Evolutionary conservation across 1,140 invertebrate species (phyloP).

Genomic region (Mylabris phalerata): DNA sequence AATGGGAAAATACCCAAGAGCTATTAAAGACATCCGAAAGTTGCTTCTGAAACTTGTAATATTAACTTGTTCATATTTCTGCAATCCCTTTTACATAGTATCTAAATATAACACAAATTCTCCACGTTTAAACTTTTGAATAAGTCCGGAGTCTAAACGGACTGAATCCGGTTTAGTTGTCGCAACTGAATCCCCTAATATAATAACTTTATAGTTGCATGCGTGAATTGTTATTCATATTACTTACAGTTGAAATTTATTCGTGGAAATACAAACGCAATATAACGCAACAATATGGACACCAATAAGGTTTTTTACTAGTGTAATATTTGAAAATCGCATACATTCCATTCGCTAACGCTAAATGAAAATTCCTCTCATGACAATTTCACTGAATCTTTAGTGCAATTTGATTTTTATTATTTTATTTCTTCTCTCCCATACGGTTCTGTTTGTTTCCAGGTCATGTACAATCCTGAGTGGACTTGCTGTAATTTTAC

Average conservation of each 20-base stretch:
- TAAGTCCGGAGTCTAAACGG: conserved; percentile 13
- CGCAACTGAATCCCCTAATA: conserved; percentile 10
- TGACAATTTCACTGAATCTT: conserved; percentile 7
- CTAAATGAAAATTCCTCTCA: neutral
- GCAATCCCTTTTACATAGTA: conserved; percentile 16
- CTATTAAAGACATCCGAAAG: conserved; percentile 13
- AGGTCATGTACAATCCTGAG: conserved; percentile 57
- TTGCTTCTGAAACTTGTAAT: conserved; percentile 8
- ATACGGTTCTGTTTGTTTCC: conserved; percentile 36
- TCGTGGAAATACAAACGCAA: conserved; percentile 12
- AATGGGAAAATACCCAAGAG: conserved; percentile 3
- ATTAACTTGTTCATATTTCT: conserved; percentile 19
- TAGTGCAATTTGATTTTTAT: conserved; percentile 6
- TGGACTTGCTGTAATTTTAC: conserved; percentile 47
- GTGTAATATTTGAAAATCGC: neutral
- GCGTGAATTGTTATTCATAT: conserved; percentile 18
- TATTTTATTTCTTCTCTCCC: neutral
- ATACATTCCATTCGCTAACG: neutral
- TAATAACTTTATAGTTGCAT: conserved; percentile 24
- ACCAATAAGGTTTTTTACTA: neutral
- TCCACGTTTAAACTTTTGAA: conserved; percentile 7
- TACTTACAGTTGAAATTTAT: conserved; percentile 21
- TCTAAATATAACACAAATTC: conserved; percentile 1
- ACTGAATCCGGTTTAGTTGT: conserved; percentile 16
- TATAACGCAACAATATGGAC: too few species aligned